Conservation (phyloP, 2,797 vertebrate genomes). For the Pangasius macronema region DNA sequence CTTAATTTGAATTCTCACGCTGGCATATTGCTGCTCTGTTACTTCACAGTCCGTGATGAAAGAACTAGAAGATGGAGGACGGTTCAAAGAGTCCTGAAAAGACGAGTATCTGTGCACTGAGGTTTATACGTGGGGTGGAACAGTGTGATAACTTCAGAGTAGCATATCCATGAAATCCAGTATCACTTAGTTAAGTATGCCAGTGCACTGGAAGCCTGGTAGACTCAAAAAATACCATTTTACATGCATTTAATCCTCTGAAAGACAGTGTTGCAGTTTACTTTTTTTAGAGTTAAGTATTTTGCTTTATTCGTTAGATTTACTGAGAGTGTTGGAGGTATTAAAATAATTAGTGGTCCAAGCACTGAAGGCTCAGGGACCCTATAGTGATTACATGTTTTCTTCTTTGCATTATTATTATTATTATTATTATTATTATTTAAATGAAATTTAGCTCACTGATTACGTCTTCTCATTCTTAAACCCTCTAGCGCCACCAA, state of each 20-base stretch:
- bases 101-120: not conserved
- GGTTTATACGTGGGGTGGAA: constrained; percentile 7
- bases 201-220: not conserved
- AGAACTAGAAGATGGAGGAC: constrained; percentile 16
- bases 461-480: not conserved
- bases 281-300: not conserved
- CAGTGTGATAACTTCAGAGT: not conserved
- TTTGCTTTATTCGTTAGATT: not conserved
- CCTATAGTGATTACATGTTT: not conserved
- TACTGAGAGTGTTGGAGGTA: not conserved
- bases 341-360: not conserved
- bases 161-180: not conserved
- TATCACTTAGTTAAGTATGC: not conserved
- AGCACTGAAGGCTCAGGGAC: not conserved
- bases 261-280: no score
- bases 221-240: not conserved
- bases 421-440: not conserved
- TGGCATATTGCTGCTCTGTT: not conserved
- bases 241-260: not conserved
- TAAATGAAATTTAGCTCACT: not conserved
- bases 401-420: not conserved
- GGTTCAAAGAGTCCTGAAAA: constrained; percentile 8
- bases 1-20: constrained; percentile 24
- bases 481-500: not conserved
- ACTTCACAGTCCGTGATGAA: constrained; percentile 23